A percentile compares a stretch with the other conserved stretches of the same genome.
phyloP scores from a whole-genome alignment of 2,888 invertebrate species.

The Barypeithes pellucidus region DNA sequence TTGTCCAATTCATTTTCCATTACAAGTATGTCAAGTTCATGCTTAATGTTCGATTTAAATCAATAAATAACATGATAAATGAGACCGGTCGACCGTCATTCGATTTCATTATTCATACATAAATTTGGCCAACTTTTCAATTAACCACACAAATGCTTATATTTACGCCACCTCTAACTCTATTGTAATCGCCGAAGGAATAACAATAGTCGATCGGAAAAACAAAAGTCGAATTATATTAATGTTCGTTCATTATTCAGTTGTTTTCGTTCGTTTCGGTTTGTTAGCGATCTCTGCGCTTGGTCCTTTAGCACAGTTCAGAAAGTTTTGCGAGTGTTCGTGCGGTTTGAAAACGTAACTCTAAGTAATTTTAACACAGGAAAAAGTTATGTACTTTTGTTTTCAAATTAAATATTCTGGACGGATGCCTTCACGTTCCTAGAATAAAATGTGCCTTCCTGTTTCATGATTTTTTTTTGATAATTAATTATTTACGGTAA shows the following conservation, averaged over 20 bases:
- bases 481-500: too few relatives aligned
- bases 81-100: neutral
- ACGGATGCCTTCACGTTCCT: too few relatives aligned
- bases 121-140: constrained; percentile 11
- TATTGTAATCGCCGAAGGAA: neutral
- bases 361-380: neutral
- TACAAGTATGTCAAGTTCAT: neutral
- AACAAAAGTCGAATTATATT: constrained; percentile 21
- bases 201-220: constrained; percentile 7
- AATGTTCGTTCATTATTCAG: constrained; percentile 18
- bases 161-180: constrained; percentile 19
- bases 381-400: neutral
- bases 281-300: constrained; percentile 7
- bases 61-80: neutral
- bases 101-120: constrained; percentile 13
- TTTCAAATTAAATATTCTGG: neutral
- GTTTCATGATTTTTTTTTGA: too few relatives aligned
- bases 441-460: too few relatives aligned
- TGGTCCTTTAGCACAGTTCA: neutral
- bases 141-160: constrained; percentile 8
- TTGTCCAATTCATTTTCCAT: neutral
- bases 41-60: neutral
- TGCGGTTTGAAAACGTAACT: neutral
- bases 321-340: constrained; percentile 2
- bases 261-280: constrained; percentile 14